Evolutionary conservation across 2,113 vertebrate species (phyloP).

Genomic region (Cranoglanis bouderius): DNA sequence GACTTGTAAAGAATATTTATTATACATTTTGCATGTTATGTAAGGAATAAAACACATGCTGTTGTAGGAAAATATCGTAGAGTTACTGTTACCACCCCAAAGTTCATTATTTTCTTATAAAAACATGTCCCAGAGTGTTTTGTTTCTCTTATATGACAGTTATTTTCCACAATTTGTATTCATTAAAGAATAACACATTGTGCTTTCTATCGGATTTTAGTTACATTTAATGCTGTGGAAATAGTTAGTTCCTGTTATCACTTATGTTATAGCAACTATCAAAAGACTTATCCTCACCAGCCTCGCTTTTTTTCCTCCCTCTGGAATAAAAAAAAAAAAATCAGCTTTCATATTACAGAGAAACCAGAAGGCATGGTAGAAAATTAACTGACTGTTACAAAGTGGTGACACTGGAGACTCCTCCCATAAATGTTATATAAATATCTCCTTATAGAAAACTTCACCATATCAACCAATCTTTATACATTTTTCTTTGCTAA

Average conservation of each 20-base stretch:
- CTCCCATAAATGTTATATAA: background rate
- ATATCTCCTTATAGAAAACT: background rate
- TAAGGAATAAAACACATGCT: background rate
- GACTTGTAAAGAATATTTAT: background rate
- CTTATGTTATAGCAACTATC: background rate
- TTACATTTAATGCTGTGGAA: background rate
- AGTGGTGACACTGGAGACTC: background rate
- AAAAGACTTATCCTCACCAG: background rate
- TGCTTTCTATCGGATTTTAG: background rate
- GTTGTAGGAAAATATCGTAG: background rate
- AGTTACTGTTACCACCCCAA: background rate
- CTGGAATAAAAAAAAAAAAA: background rate
- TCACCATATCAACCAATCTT: background rate
- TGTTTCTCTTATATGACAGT: background rate
- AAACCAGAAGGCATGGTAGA: background rate
- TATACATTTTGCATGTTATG: background rate
- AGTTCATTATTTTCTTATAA: background rate
- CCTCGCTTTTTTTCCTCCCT: background rate
- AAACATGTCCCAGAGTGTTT: background rate
- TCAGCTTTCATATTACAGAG: background rate
- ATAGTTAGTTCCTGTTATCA: background rate
- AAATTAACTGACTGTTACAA: background rate
- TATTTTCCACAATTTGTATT: background rate
- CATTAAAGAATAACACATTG: background rate
- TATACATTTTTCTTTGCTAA: background rate